Percentiles rank a stretch among this genome's conserved stretches.
Conservation (phyloP, 1,140 invertebrate species). For the Rhopalosiphum maidis region DNA sequence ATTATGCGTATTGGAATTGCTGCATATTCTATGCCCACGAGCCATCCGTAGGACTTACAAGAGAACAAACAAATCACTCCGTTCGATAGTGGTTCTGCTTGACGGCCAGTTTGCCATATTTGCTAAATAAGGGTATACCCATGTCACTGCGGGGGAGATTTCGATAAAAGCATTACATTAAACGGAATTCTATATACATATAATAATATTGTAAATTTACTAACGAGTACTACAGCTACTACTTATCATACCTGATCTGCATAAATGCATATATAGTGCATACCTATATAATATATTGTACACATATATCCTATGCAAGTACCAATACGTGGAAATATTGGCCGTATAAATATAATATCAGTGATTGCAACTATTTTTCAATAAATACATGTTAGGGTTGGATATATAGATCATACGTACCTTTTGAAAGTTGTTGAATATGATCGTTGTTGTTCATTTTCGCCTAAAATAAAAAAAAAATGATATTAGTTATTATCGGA, state of each 20-base stretch:
- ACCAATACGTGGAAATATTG: neutral
- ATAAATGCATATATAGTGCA: neutral
- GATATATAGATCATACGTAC: neutral
- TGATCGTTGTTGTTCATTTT: slow-evolving; percentile 65
- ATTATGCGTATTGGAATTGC: neutral
- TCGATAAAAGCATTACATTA: neutral
- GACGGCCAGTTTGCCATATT: neutral
- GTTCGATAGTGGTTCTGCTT: neutral
- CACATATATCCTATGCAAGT: neutral
- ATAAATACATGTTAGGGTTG: neutral
- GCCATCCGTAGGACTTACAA: neutral
- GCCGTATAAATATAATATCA: neutral
- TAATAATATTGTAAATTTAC: neutral
- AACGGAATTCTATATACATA: neutral
- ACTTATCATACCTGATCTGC: neutral
- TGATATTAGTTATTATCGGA: neutral
- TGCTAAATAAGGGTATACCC: slow-evolving; percentile 10
- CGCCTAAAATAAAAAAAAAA: slow-evolving; percentile 66
- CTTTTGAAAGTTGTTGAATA: slow-evolving; percentile 62
- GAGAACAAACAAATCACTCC: neutral
- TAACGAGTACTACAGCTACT: neutral
- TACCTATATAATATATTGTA: neutral
- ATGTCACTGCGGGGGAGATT: neutral
- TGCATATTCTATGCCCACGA: neutral
- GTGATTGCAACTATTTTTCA: neutral